Conservation (phyloP, 2,113 vertebrate genomes). For the Cricetomys ansorgei region DNA sequence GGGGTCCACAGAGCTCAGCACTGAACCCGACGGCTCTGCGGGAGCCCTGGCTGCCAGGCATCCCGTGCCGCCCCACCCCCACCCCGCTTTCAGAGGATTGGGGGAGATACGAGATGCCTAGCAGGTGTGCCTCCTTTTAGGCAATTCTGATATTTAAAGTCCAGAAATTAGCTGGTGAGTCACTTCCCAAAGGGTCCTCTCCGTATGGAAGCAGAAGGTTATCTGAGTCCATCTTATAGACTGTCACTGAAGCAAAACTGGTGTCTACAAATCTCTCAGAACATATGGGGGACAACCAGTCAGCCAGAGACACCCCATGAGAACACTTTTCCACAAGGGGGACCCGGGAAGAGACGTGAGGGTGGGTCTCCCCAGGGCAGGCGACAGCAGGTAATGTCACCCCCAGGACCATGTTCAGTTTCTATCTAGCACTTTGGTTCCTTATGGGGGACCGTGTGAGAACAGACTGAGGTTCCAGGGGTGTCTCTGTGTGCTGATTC, state of each 20-base stretch:
- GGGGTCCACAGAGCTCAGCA: not conserved
- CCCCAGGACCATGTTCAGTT: rapidly evolving
- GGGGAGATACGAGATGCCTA: no score
- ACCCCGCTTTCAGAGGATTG: not conserved
- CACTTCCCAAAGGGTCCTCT: not conserved
- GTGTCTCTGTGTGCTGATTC: not conserved
- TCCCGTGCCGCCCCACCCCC: rapidly evolving
- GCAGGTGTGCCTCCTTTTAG: constrained; percentile 30
- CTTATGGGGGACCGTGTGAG: no score
- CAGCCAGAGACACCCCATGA: not conserved
- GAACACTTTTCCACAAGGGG: not conserved
- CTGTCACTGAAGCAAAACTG: not conserved
- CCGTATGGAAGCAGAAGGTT: not conserved
- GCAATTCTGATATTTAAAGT: constrained; percentile 33
- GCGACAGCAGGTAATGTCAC: rapidly evolving
- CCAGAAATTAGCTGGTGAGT: constrained; percentile 3
- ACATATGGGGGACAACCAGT: rapidly evolving
- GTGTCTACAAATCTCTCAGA: not conserved
- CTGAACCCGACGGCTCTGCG: no score
- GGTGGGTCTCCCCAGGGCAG: not conserved
- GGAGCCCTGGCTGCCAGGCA: rapidly evolving
- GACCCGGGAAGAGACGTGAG: not conserved
- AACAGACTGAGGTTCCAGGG: not conserved
- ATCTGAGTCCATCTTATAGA: not conserved
- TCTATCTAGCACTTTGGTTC: not conserved